A percentile compares a stretch with the other conserved stretches of the same genome.
Evolutionary conservation across 2,113 vertebrate species (phyloP).

Genomic region (Mus musculus): DNA sequence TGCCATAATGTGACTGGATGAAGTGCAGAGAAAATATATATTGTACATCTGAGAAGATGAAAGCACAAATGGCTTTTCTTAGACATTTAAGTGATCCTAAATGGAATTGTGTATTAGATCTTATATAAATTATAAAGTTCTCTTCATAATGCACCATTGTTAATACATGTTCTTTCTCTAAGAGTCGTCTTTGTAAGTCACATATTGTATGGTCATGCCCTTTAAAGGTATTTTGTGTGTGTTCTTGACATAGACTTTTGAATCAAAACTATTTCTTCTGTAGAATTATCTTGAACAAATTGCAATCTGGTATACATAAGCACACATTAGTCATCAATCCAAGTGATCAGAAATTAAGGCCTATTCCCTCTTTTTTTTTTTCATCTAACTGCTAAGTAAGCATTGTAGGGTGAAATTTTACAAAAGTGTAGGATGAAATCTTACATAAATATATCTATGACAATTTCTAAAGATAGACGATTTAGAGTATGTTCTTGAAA

Average conservation of each 20-base stretch:
- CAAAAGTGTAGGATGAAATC: neutral
- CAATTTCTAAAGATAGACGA: neutral
- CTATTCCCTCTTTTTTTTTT: neutral
- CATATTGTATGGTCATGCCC: neutral
- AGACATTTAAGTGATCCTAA: slow-evolving; percentile 25
- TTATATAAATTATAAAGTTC: slow-evolving; percentile 2
- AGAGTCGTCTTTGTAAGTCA: slow-evolving; percentile 19
- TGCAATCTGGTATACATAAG: neutral
- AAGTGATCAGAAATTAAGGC: neutral
- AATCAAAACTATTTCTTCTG: slow-evolving; percentile 51
- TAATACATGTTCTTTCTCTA: neutral
- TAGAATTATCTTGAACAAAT: slow-evolving; percentile 57
- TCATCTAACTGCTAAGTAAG: neutral
- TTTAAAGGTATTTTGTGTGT: slow-evolving; percentile 28
- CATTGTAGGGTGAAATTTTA: slow-evolving; percentile 9
- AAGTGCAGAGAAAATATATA: slow-evolving; percentile 21
- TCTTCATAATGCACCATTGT: slow-evolving; percentile 9
- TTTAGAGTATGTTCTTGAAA: neutral
- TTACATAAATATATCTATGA: neutral
- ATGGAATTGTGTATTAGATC: slow-evolving; percentile 18
- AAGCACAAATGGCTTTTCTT: slow-evolving; percentile 29
- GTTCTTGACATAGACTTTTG: slow-evolving; percentile 54
- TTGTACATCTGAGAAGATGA: slow-evolving; percentile 28
- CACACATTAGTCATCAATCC: neutral
- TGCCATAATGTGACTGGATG: slow-evolving; percentile 43